These are phyloP conservation scores for Spatulosminthurus flaviceps DNA, from an alignment of 2,888 invertebrate genomes.

Conservation along the genomic window DNA sequence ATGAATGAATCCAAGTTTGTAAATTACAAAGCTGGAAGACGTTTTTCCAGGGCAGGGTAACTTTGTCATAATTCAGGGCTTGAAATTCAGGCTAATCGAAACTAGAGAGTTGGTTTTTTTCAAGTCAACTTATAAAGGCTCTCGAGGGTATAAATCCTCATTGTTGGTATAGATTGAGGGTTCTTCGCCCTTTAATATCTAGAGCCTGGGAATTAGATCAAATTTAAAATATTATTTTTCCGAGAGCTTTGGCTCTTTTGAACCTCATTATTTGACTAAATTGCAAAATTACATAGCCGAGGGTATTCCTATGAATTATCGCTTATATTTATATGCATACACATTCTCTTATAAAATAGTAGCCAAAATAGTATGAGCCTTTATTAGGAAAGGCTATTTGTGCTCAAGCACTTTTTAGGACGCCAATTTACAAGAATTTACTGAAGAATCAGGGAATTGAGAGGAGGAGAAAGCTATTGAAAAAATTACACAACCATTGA, in stretches of 20 bases:
- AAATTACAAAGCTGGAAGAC: background rate
- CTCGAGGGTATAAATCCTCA: slow-evolving; percentile 31
- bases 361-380: no score
- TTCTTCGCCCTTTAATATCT: slow-evolving; percentile 6
- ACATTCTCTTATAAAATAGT: no score
- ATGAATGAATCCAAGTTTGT: slow-evolving; percentile 11
- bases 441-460: no score
- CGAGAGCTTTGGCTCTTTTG: background rate
- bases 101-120: background rate
- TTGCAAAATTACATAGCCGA: background rate
- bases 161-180: slow-evolving; percentile 26
- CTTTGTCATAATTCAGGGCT: background rate
- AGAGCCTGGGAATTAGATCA: slow-evolving; percentile 33
- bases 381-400: no score
- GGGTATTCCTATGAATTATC: no score
- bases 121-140: slow-evolving; percentile 21
- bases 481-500: background rate
- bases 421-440: no score
- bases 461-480: no score
- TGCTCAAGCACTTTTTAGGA: no score
- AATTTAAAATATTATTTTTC: slow-evolving; percentile 19
- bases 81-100: slow-evolving; percentile 5
- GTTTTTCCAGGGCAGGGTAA: slow-evolving; percentile 13
- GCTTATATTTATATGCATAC: no score
- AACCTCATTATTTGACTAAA: background rate